Evolutionary conservation across 1,140 invertebrate species (phyloP).

Genomic region (Apolygus lucorum): DNA sequence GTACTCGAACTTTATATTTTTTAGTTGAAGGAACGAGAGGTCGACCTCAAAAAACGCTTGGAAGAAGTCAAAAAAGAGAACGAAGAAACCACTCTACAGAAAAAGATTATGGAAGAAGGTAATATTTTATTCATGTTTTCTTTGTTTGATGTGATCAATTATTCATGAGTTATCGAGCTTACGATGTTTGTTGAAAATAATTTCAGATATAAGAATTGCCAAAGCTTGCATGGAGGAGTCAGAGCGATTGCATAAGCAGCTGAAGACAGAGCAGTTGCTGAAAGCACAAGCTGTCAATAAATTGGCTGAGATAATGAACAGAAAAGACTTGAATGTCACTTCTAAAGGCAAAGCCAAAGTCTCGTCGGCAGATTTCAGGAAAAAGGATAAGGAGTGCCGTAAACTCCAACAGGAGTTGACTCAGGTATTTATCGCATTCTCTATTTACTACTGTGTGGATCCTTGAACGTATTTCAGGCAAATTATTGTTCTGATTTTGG

Average conservation of each 20-base stretch:
- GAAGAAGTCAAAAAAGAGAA: constrained; percentile 59
- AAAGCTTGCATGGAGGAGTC: constrained; percentile 64
- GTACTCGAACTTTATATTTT: too few species aligned
- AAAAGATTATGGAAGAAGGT: constrained; percentile 49
- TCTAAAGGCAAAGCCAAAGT: constrained; percentile 57
- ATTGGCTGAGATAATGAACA: constrained; percentile 91
- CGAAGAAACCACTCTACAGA: constrained; percentile 52
- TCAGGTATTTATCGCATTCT: too few species aligned
- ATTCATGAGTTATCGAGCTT: neutral
- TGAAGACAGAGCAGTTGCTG: constrained; percentile 79
- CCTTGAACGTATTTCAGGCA: too few species aligned
- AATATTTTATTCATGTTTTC: constrained; percentile 16
- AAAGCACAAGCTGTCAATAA: constrained; percentile 94
- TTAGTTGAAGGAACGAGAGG: constrained; percentile 63
- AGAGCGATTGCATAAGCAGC: constrained; percentile 71
- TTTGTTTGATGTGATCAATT: constrained; percentile 4
- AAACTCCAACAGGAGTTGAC: constrained; percentile 93
- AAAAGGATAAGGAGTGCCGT: constrained; percentile 91
- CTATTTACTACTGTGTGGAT: too few species aligned
- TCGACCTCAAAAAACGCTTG: constrained; percentile 51
- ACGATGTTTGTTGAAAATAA: too few species aligned
- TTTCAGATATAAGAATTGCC: constrained; percentile 42
- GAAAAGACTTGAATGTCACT: constrained; percentile 62
- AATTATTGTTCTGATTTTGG: too few species aligned
- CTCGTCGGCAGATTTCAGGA: constrained; percentile 65